Evolutionary conservation across 1,140 invertebrate genomes (phyloP).

Genomic region (Drosophila azteca): DNA sequence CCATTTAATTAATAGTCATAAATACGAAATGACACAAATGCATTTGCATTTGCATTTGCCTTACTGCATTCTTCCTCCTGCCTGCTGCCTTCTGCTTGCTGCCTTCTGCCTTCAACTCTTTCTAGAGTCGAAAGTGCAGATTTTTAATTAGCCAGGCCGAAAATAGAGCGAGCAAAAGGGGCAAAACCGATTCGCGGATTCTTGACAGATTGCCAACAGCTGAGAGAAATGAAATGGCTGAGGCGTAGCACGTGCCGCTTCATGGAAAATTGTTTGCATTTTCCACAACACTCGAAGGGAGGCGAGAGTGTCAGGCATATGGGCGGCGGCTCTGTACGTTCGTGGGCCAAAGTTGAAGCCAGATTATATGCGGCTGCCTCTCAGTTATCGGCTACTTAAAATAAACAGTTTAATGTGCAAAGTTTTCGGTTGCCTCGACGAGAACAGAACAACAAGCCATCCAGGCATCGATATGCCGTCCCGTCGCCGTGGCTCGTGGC

Average conservation of each 20-base stretch:
- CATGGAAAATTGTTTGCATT: constrained; percentile 71
- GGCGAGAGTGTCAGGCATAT: constrained; percentile 30
- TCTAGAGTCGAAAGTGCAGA: constrained; percentile 48
- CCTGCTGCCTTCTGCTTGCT: constrained; percentile 3
- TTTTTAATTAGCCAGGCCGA: constrained; percentile 72
- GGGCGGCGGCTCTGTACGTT: constrained; percentile 30
- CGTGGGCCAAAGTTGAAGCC: constrained; percentile 18
- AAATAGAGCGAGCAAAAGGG: constrained; percentile 56
- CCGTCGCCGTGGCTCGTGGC: constrained; percentile 6
- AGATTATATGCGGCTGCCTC: constrained; percentile 27
- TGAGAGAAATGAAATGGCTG: constrained; percentile 59
- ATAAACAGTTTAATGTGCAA: constrained; percentile 81
- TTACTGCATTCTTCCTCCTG: too few species aligned
- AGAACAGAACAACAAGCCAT: constrained; percentile 46
- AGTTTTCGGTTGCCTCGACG: constrained; percentile 47
- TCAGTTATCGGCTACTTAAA: constrained; percentile 74
- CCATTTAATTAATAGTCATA: constrained; percentile 72
- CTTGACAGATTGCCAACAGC: constrained; percentile 81
- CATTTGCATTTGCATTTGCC: constrained; percentile 45
- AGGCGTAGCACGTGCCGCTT: constrained; percentile 69
- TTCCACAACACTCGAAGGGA: constrained; percentile 27
- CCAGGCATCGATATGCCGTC: constrained; percentile 25
- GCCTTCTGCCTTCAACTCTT: constrained; percentile 24
- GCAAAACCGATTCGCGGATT: constrained; percentile 47
- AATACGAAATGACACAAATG: constrained; percentile 63